A percentile compares a stretch with the other conserved stretches of the same genome.
Evolutionary conservation across 2,113 vertebrate species (phyloP).

Genomic region (Tetraodon nigroviridis): DNA sequence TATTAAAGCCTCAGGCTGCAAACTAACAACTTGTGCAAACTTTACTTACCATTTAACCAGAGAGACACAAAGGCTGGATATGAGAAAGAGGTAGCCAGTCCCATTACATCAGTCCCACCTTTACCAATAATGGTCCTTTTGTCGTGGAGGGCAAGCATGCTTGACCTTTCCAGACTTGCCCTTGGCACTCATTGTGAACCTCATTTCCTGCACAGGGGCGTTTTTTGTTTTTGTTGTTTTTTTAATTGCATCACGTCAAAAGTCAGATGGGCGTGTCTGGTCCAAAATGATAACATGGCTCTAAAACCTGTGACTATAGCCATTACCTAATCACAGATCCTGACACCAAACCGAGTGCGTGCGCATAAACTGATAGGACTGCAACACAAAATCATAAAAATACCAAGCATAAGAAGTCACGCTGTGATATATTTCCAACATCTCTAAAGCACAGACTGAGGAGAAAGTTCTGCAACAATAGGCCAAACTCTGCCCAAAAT

Average conservation of each 20-base stretch:
- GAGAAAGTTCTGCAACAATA: no score
- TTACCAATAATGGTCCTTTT: slow-evolving; percentile 5
- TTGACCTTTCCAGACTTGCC: slow-evolving; percentile 36
- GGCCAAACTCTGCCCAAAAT: no score
- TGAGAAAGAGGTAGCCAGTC: not conserved
- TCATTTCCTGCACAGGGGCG: not conserved
- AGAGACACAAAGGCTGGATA: not conserved
- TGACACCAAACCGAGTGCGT: no score
- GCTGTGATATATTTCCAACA: no score
- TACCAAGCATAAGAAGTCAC: no score
- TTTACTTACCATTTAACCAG: not conserved
- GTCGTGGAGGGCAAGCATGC: not conserved
- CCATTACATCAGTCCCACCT: slow-evolving; percentile 15
- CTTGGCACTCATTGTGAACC: slow-evolving; percentile 1
- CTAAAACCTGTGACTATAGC: not conserved
- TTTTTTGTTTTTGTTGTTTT: not conserved
- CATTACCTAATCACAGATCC: no score
- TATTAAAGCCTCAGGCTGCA: not conserved
- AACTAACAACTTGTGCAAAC: not conserved
- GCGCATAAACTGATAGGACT: no score
- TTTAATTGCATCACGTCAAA: not conserved
- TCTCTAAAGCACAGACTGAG: no score
- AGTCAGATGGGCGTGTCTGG: not conserved
- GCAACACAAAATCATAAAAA: no score
- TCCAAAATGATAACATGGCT: not conserved